Base-by-base conservation (phyloP, 2,113 vertebrate genomes). In the Calidris pugnax region DNA sequence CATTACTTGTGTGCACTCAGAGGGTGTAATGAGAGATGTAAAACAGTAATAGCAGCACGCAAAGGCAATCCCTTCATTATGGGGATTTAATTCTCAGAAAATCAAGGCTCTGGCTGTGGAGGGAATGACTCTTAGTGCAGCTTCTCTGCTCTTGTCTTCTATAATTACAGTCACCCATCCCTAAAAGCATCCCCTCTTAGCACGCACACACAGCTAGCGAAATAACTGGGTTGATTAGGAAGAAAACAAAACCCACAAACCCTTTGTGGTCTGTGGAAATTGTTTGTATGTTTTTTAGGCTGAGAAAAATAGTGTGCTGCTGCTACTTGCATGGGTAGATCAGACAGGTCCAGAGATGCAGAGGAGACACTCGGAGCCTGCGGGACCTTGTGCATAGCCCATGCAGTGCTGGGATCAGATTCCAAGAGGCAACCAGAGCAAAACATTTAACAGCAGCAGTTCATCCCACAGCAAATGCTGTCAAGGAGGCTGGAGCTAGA, bases 131-230 rank as follows among this genome's bases (percentile, higher is more conserved):
- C 71, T 91, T 67, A 72, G 43, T 71, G 39, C 69, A 87, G 78
- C 90, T 93, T 83, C 75, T 94, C 69, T 92, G 73, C 80, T 95
- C 76, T 84, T 96, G 95, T 95, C 93, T 89, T 90, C 50, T 87
- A 14, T 79, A 88, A 95, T 97, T 97, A 95, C 76, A 76, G 60
- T 96, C 94, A 96, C 63, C 68, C 80, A 90, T 87, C 79, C 87
- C 89, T 96, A 86, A 94, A 96, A 95, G 91, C 87, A 76, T 94
- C 33, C 78, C 60, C 60, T 71, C 67, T 71, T 94, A 85, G 79
- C 85, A 37, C 6, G 45, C 75, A 89, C 21, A 48, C 5, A 4
- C 59, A 93, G 72, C 79, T 85, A 73, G 69, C 55, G 68, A 93
- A 84, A 85, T 72, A 83, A 95, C 62, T 56, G 20, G 39, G n/a